Evolutionary conservation across 2,113 vertebrate genomes (phyloP).

Genomic region (Geococcyx californianus): DNA sequence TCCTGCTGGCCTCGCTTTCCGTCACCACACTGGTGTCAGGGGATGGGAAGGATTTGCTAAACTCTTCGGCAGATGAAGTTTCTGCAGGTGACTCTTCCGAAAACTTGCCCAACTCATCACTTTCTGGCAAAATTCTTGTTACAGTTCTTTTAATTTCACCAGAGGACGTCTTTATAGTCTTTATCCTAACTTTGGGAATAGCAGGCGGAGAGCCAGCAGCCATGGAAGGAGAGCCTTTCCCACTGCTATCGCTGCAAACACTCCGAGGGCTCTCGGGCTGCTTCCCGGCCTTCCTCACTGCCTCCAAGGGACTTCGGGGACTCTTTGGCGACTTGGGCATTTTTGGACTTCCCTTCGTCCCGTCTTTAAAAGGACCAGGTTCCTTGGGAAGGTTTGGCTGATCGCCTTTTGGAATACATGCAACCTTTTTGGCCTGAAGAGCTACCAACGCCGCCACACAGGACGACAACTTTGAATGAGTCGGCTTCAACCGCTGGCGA

Average conservation of each 20-base stretch:
- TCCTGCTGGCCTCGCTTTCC: conserved; percentile 51
- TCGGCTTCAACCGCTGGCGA: conserved; percentile 81
- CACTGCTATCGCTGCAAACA: conserved; percentile 90
- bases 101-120: conserved; percentile 84
- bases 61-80: conserved; percentile 77
- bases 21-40: conserved; percentile 62
- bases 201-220: conserved; percentile 86
- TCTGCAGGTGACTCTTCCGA: conserved; percentile 83
- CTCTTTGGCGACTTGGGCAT: conserved; percentile 91
- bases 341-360: conserved; percentile 83
- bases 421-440: conserved; percentile 88
- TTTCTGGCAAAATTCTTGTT: conserved; percentile 91
- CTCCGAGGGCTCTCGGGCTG: conserved; percentile 91
- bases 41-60: conserved; percentile 62
- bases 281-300: conserved; percentile 82
- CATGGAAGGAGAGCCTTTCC: conserved; percentile 88
- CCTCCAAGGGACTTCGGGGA: conserved; percentile 90
- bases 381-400: conserved; percentile 74
- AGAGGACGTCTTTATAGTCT: conserved; percentile 94
- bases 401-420: conserved; percentile 76
- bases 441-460: conserved; percentile 91
- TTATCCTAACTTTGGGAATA: conserved; percentile 95
- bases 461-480: conserved; percentile 88
- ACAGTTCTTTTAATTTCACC: conserved; percentile 95
- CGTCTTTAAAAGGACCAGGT: conserved; percentile 75